These are phyloP conservation scores for Corynorhinus townsendii DNA, from an alignment of 2,113 vertebrate genomes.

Conservation along the genomic window DNA sequence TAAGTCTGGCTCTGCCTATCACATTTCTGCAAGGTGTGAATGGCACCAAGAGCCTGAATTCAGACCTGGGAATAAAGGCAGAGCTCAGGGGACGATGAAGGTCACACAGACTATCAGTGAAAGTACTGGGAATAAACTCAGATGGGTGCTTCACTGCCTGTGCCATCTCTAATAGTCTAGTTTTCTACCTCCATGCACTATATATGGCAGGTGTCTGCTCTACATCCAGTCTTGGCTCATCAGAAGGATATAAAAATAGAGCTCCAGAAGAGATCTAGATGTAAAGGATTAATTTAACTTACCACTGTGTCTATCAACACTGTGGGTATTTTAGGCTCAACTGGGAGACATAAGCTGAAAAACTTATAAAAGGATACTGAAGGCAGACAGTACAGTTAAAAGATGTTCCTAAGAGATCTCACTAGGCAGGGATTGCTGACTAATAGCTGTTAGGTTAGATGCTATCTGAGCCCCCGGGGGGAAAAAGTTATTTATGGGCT, in stretches of 20 bases:
- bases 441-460: not conserved
- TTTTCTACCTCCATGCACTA: not conserved
- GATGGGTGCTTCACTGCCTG: not conserved
- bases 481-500: not conserved
- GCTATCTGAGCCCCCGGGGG: not conserved
- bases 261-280: conserved; percentile 22
- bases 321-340: conserved; percentile 39
- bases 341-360: not conserved
- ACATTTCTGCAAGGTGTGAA: not conserved
- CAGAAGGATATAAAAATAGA: conserved; percentile 51
- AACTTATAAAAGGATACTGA: conserved; percentile 10
- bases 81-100: not conserved
- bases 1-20: not conserved
- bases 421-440: not conserved
- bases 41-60: not conserved
- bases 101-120: not conserved
- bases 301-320: conserved; percentile 49
- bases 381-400: conserved; percentile 9
- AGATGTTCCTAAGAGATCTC: not conserved
- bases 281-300: conserved; percentile 45
- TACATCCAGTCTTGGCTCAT: conserved; percentile 9
- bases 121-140: not conserved
- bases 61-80: not conserved
- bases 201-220: conserved; percentile 39
- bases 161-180: not conserved